phyloP scores from a whole-genome alignment of 2,888 invertebrate genomes.

The Hololepta plana region DNA sequence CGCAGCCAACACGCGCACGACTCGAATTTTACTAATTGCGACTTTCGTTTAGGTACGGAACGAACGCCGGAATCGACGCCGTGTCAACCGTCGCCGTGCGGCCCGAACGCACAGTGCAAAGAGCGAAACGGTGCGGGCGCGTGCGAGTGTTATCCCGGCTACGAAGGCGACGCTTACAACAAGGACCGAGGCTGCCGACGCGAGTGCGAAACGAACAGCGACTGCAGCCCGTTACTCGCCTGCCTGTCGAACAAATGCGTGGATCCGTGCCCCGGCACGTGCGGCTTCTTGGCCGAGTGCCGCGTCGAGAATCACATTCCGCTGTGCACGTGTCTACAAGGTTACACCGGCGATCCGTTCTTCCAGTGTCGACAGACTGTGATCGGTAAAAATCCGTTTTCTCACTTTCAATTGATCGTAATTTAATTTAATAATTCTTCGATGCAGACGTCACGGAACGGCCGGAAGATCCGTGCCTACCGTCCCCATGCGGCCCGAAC shows the following conservation, averaged over 20 bases:
- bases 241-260: conserved; percentile 71
- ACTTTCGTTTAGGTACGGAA: conserved; percentile 33
- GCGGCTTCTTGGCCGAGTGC: conserved; percentile 65
- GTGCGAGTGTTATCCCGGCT: conserved; percentile 61
- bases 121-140: conserved; percentile 73
- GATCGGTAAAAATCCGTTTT: conserved; percentile 13
- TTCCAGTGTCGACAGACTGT: conserved; percentile 48
- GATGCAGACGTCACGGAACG: conserved; percentile 25
- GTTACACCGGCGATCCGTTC: conserved; percentile 69
- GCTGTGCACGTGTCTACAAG: conserved; percentile 53
- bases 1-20: conserved; percentile 1
- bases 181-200: conserved; percentile 44
- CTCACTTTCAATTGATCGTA: conserved; percentile 2
- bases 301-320: conserved; percentile 63
- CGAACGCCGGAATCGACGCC: conserved; percentile 50
- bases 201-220: conserved; percentile 64
- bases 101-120: conserved; percentile 67
- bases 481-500: conserved; percentile 76
- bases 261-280: conserved; percentile 71
- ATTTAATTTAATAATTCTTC: conserved; percentile 5
- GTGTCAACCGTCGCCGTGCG: conserved; percentile 69
- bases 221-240: conserved; percentile 52
- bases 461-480: conserved; percentile 53
- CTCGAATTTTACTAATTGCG: too few species aligned
- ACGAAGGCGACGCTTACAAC: conserved; percentile 69